Evolutionary conservation across 2,113 vertebrate species (phyloP), one percentile per base, ranked within the genome.

Genomic region (Microcebus tavaratra): DNA sequence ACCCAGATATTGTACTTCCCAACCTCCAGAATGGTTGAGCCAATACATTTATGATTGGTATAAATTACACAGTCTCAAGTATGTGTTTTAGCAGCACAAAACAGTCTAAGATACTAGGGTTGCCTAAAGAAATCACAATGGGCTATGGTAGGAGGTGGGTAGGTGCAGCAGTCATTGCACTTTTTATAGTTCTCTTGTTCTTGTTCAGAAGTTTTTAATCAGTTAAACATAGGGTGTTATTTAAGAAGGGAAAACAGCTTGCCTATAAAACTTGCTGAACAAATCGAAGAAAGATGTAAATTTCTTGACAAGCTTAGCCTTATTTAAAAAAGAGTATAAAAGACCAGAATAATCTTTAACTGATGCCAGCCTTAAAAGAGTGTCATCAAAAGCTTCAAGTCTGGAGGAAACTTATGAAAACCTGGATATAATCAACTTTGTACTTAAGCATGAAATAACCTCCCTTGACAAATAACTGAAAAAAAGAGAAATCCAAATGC

Each of bases 221-320:
- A 68, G 76, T 93, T 88, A 93, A 94, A 80, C 48, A 61, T 61
- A 9, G 36, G 68, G 8, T 87, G 48, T 94, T 79, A 79, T 36
- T 72, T 68, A 88, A 73, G 55, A 88, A 84, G 39, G 34, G 87
- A 65, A 95, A 93, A 57, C 27, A 80, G 65, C 63, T 93, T 93
- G 85, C 34, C 31, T 78, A 34, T 90, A 70, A 88, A 95, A 75
- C 55, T 68, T 88, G 31, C 78, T 76, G 63, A 88, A 84, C 65
- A 91, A 96, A 83, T 75, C 2, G 8, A 89, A 90, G 42, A 79
- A 83, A 88, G 48, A 93, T 79, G 9, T 68, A 80, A 83, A 87
- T 75, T 48, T 93, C 82, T 88, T 95, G 76, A 84, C 31, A 96
- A 95, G 65, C 29, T 76, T 83, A 93, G 65, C 21, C 36, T 91